A percentile compares a stretch with the other conserved stretches of the same genome.
Conservation (phyloP, 2,113 vertebrate genomes). For the Sebastes schlegelii region DNA sequence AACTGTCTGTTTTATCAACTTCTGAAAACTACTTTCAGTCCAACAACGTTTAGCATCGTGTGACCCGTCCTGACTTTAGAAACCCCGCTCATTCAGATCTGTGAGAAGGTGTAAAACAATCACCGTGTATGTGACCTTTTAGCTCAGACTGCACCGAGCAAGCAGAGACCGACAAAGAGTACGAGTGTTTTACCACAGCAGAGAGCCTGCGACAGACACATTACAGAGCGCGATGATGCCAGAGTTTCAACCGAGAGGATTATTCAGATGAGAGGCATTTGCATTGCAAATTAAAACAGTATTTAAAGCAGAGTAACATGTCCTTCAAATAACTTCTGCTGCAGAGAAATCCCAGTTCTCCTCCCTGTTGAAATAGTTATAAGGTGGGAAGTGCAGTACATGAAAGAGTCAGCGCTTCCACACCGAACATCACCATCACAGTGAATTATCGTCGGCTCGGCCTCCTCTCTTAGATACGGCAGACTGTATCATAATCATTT, state of each 20-base stretch:
- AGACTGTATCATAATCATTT: conserved; percentile 66
- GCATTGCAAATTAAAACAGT: conserved; percentile 76
- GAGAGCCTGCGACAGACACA: conserved; percentile 14
- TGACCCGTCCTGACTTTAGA: neutral
- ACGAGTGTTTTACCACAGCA: conserved; percentile 27
- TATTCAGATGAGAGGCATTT: conserved; percentile 78
- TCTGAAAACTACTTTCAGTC: neutral
- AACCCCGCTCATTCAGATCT: neutral
- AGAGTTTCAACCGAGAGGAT: conserved; percentile 70
- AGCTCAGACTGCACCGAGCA: neutral
- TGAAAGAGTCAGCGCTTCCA: conserved; percentile 57
- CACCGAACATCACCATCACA: conserved; percentile 40
- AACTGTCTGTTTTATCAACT: neutral
- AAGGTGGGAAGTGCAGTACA: conserved; percentile 38
- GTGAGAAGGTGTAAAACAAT: neutral
- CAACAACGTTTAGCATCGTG: neutral
- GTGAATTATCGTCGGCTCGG: conserved; percentile 36
- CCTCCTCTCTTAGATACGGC: conserved; percentile 17
- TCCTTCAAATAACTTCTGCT: conserved; percentile 81
- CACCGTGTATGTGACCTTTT: conserved; percentile 12
- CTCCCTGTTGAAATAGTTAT: conserved; percentile 64
- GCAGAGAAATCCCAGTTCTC: conserved; percentile 60
- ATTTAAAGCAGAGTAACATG: conserved; percentile 76
- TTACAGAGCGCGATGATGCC: conserved; percentile 43
- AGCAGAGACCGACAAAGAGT: conserved; percentile 12